Evolutionary conservation across 1,140 invertebrate genomes (phyloP), one percentile per base, ranked within the genome.

Genomic region (Caenorhabditis briggsae): DNA sequence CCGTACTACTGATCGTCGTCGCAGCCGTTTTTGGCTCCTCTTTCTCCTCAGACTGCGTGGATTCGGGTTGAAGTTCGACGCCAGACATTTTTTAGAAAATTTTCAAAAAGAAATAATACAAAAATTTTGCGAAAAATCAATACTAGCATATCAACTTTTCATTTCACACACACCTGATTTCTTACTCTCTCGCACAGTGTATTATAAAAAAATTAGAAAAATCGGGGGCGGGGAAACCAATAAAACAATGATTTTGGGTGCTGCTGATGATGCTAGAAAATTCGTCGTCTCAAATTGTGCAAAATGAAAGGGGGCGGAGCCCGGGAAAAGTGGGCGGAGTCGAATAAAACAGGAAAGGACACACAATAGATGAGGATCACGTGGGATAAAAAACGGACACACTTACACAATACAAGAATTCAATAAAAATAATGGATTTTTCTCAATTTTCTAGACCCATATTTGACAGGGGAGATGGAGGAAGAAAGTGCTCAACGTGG

Each of bases 101-200:
- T 58, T 58, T 0, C 8, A 20, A 58, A 58, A 58, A 8, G 56
- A n/a, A 58, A 20, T 58, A 53, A 53, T 11, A 53, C 16, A 53
- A 5, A 50, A 53, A 14, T 53, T 53, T 53, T 9, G 2, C 50
- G 50, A 53, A 33, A 33, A 33, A 33, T 33, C 33, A 33, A 33
- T 33, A 33, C 33, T 33, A 33, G 59, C 59, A 61, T 61, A 61
- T 61, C 59, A 61, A 61, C 59, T 61, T 61, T 61, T 61, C 59
- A 61, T 61, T 61, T 33, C 59, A 61, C 23, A 61, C 23, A 61
- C 18, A 8, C 25, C 20, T 8, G 59, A 20, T 5, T n/a, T n/a
- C n/a, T n/a, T n/a, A n/a, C n/a, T 16, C 50, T 14, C 11, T 53
- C 2, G 50, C 11, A 14, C 50, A 9, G 16, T 53, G 33, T 53